Base-by-base conservation (phyloP, 1,140 invertebrate species). In the Amyelois transitella region DNA sequence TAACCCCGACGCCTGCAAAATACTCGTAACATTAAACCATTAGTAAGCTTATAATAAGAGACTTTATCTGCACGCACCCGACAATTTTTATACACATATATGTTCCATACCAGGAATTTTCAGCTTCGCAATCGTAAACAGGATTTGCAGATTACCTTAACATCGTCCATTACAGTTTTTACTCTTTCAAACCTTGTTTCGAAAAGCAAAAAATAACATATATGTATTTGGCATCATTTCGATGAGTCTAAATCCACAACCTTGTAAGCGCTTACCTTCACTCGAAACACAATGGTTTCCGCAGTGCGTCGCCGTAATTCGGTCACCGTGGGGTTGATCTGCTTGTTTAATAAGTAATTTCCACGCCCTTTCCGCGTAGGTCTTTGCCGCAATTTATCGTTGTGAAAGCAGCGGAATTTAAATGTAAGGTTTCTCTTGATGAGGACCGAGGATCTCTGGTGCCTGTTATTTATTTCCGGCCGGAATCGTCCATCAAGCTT, bases 241-340 rank as follows among this genome's bases (percentile, higher is more conserved):
- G 2, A 38, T 14, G 17, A 38, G 12, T 38, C 0, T 6, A 12
- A 32, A 38, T 14, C 32, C 32, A 38, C 32, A 14, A 38, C 12
- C 32, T 38, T 38, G 12, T 38, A 38, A 38, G 17, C 32, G 32
- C 32, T 38, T 14, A 24, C 22, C n/a, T 2, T 38, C n/a, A 38
- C 32, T 38, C 12, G n/a, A 38, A 45, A 53, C n/a, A n/a, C 52
- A 53, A 53, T 53, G 52, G 51, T n/a, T 14, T 18, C 51, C 51
- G 51, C 51, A 50, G 24, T 58, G 55, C 51, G 51, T 20, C 20
- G 51, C 18, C 32, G 49, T 51, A 51, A 43, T 52, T 43, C 51
- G 51, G 18, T 17, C 28, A 8, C 49, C 49, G 21, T 50, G 17
- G 32, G 32, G 12, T 38, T 38, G 32, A 14, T 14, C 32, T 38